These are phyloP conservation scores for Arctia plantaginis DNA, from an alignment of 2,888 invertebrate genomes.

Conservation along the genomic window DNA sequence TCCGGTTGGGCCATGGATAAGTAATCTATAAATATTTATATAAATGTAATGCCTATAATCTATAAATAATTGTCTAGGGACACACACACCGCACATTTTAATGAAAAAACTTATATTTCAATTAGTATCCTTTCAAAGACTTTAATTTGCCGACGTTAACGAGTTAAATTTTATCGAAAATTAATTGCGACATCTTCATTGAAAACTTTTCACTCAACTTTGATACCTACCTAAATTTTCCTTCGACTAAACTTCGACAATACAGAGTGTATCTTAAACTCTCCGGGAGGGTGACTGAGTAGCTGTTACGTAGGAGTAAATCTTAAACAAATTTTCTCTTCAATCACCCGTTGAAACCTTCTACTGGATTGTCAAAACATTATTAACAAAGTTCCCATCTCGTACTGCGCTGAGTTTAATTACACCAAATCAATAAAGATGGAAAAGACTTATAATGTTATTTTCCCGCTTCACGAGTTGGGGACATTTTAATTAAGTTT, in stretches of 20 bases:
- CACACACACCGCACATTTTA: conserved; percentile 49
- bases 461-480: conserved; percentile 32
- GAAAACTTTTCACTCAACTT: conserved; percentile 80
- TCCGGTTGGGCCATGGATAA: too few species aligned
- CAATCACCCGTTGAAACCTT: conserved; percentile 61
- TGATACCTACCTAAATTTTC: conserved; percentile 80
- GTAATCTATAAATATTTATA: too few species aligned
- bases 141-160: conserved; percentile 83
- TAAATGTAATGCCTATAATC: too few species aligned
- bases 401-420: conserved; percentile 58
- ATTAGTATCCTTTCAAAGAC: conserved; percentile 78
- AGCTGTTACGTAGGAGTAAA: conserved; percentile 62
- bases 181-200: conserved; percentile 86
- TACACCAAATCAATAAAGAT: conserved; percentile 55
- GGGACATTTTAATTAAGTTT: conserved; percentile 28
- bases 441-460: conserved; percentile 40
- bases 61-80: neutral
- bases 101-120: conserved; percentile 84
- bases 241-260: conserved; percentile 71
- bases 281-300: conserved; percentile 61
- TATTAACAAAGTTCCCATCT: conserved; percentile 64
- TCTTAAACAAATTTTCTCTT: conserved; percentile 69
- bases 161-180: conserved; percentile 85
- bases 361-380: conserved; percentile 61
- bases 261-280: conserved; percentile 69